Percentiles rank a stretch among this genome's conserved stretches.
These are phyloP conservation scores for Neodiprion lecontei DNA, from an alignment of 1,140 invertebrate species.

Conservation along the genomic window DNA sequence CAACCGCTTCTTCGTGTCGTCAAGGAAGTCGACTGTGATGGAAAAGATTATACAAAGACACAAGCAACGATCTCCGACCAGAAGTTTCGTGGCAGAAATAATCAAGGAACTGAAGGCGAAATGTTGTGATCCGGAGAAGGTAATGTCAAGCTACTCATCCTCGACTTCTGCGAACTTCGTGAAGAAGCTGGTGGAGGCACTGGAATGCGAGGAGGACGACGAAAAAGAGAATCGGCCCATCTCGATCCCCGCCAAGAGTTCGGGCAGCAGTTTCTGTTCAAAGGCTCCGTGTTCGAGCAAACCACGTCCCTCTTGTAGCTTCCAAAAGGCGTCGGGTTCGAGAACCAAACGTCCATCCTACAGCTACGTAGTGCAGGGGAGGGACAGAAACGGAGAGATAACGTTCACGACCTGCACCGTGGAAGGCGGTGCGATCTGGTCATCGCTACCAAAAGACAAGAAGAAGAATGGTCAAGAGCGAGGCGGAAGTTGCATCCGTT, in stretches of 20 bases:
- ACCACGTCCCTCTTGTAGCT: too few relatives aligned
- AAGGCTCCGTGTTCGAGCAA: neutral
- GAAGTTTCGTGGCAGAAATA: slow-evolving; percentile 20
- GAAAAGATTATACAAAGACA: slow-evolving; percentile 19
- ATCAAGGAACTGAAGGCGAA: slow-evolving; percentile 30
- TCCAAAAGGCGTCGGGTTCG: too few relatives aligned
- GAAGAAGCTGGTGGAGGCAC: slow-evolving; percentile 24
- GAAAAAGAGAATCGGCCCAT: neutral
- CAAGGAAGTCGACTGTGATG: neutral
- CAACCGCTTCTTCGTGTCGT: neutral
- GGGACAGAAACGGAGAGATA: too few relatives aligned
- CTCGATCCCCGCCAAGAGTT: slow-evolving; percentile 20
- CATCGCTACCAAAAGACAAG: too few relatives aligned
- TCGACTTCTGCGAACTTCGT: slow-evolving; percentile 21
- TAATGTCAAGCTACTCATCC: neutral
- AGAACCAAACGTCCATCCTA: too few relatives aligned
- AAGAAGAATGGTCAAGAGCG: too few relatives aligned
- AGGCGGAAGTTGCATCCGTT: too few relatives aligned
- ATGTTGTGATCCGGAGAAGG: neutral
- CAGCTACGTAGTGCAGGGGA: too few relatives aligned
- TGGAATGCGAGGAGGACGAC: slow-evolving; percentile 22
- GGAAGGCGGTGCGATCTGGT: too few relatives aligned
- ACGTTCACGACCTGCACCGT: too few relatives aligned
- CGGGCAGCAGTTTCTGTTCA: slow-evolving; percentile 24
- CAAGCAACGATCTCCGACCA: neutral